A percentile compares a stretch with the other conserved stretches of the same genome.
Conservation (phyloP, 2,888 invertebrate species). For the Ornithoptera alexandrae region DNA sequence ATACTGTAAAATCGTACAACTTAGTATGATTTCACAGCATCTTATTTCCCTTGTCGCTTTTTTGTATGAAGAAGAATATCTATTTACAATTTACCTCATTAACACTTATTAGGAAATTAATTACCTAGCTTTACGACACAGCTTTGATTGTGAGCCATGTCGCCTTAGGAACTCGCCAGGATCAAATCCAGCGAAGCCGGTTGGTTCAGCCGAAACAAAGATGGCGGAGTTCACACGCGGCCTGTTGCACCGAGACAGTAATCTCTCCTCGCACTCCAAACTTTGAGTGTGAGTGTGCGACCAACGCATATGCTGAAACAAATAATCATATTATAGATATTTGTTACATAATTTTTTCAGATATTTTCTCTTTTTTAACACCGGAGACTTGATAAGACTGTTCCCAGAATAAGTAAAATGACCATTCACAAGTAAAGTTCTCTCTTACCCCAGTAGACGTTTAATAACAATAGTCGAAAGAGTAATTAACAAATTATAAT, state of each 20-base stretch:
- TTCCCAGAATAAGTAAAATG: no score
- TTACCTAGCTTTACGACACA: conserved; percentile 88
- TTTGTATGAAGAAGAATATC: no score
- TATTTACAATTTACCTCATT: no score
- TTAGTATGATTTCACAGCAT: no score
- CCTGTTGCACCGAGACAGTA: conserved; percentile 81
- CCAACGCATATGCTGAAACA: conserved; percentile 84
- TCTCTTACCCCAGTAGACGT: no score
- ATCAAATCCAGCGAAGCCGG: conserved; percentile 88
- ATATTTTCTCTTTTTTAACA: neutral
- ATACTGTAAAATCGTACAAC: no score
- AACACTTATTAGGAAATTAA: neutral
- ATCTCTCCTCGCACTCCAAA: conserved; percentile 81
- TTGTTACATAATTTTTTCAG: neutral
- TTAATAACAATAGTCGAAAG: no score
- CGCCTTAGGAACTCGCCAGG: conserved; percentile 89
- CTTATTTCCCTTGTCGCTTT: no score
- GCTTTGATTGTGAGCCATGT: conserved; percentile 88
- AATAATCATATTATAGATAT: conserved; percentile 2
- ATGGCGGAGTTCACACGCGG: conserved; percentile 92
- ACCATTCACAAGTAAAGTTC: no score
- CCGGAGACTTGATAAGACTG: neutral
- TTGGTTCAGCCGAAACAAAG: conserved; percentile 87
- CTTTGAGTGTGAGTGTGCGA: conserved; percentile 84
- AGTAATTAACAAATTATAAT: no score